phyloP scores from a whole-genome alignment of 2,888 invertebrate species.

The Drosophila diplacantha region DNA sequence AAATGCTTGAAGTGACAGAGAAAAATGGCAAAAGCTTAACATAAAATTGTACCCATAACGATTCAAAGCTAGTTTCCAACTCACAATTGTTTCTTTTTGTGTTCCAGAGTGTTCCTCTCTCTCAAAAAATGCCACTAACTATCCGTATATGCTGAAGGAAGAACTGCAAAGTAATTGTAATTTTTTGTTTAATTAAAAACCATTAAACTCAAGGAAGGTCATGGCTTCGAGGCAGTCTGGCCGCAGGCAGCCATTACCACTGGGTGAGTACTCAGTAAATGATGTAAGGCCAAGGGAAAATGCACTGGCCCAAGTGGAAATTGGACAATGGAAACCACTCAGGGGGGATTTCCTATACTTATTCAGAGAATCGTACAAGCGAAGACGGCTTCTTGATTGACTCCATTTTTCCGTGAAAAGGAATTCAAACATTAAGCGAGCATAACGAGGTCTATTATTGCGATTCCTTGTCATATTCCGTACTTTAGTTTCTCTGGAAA shows the following conservation, averaged over 20 bases:
- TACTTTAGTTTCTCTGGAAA: too few relatives aligned
- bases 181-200: conserved; percentile 23
- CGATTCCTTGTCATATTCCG: too few relatives aligned
- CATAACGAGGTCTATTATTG: background rate
- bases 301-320: conserved; percentile 1
- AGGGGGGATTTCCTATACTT: conserved; percentile 1
- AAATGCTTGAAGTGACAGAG: conserved; percentile 25
- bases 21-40: conserved; percentile 25
- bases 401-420: background rate
- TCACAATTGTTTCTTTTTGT: conserved; percentile 11
- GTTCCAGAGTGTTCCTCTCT: conserved; percentile 5
- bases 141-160: conserved; percentile 30
- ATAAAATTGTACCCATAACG: conserved; percentile 22
- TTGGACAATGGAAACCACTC: conserved; percentile 11
- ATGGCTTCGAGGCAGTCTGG: conserved; percentile 28
- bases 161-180: conserved; percentile 12
- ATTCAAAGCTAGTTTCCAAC: conserved; percentile 11
- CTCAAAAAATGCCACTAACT: conserved; percentile 39
- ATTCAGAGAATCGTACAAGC: background rate
- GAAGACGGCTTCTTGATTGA: background rate
- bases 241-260: conserved; percentile 30
- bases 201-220: conserved; percentile 18
- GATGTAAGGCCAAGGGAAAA: conserved; percentile 7
- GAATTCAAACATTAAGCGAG: background rate
- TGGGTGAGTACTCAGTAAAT: conserved; percentile 47